Evolutionary conservation across 2,888 invertebrate genomes (phyloP).

Genomic region (Epirrhoe alternata): DNA sequence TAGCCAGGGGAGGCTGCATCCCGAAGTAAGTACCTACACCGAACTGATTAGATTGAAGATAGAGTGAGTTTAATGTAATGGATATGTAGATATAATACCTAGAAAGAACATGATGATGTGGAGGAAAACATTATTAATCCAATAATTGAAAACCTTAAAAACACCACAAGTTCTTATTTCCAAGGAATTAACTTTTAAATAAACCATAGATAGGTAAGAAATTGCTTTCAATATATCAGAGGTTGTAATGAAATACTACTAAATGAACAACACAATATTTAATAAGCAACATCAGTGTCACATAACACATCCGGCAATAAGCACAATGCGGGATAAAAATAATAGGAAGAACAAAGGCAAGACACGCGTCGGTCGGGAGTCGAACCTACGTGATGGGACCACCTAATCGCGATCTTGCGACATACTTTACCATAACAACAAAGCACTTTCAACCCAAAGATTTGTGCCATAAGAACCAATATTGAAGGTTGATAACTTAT

Average conservation of each 20-base stretch:
- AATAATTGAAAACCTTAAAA: not conserved
- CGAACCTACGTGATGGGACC: constrained; percentile 76
- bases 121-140: too few relatives aligned
- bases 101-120: not conserved
- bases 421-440: constrained; percentile 38
- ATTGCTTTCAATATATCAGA: not conserved
- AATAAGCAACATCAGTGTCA: constrained; percentile 55
- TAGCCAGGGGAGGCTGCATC: constrained; percentile 34
- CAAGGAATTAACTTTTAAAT: not conserved
- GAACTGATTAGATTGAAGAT: constrained; percentile 17
- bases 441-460: constrained; percentile 53
- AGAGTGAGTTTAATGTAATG: constrained; percentile 15
- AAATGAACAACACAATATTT: constrained; percentile 41
- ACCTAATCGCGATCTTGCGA: constrained; percentile 64
- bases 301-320: constrained; percentile 71
- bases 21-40: constrained; percentile 18
- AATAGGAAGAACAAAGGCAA: constrained; percentile 68
- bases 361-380: constrained; percentile 66
- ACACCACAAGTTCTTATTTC: too few relatives aligned
- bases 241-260: constrained; percentile 23
- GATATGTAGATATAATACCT: not conserved
- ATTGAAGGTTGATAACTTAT: constrained; percentile 43
- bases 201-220: too few relatives aligned
- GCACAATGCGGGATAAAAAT: constrained; percentile 76
- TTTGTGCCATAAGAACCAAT: constrained; percentile 40